A percentile compares a stretch with the other conserved stretches of the same genome.
Conservation (phyloP, 2,888 invertebrate species). For the Tipula unca region DNA sequence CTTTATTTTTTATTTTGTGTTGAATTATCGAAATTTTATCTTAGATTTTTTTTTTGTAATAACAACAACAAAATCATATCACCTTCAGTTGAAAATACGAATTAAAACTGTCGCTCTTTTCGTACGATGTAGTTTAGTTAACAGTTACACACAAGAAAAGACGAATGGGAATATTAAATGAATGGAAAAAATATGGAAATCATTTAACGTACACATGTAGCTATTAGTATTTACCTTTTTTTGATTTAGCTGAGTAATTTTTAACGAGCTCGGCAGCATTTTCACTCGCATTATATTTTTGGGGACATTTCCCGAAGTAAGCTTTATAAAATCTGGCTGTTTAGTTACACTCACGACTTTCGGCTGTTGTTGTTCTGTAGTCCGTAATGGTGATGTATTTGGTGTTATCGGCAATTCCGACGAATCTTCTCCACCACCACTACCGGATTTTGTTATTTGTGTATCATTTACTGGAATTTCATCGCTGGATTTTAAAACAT, state of each 20-base stretch:
- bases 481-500: neutral
- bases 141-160: neutral
- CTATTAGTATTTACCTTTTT: neutral
- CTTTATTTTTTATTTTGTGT: neutral
- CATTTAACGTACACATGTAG: neutral
- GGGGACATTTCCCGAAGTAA: neutral
- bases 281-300: neutral
- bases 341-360: neutral
- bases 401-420: neutral
- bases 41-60: neutral
- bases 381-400: neutral
- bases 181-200: neutral
- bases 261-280: neutral
- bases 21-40: constrained; percentile 8
- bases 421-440: neutral
- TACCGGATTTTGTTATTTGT: neutral
- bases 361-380: neutral
- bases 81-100: neutral
- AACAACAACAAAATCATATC: neutral
- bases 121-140: neutral
- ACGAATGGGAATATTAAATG: neutral
- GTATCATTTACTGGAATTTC: neutral
- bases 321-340: neutral
- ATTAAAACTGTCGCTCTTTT: neutral
- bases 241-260: neutral